Conservation (phyloP, 1,140 invertebrate species). For the Drosophila burlai region DNA sequence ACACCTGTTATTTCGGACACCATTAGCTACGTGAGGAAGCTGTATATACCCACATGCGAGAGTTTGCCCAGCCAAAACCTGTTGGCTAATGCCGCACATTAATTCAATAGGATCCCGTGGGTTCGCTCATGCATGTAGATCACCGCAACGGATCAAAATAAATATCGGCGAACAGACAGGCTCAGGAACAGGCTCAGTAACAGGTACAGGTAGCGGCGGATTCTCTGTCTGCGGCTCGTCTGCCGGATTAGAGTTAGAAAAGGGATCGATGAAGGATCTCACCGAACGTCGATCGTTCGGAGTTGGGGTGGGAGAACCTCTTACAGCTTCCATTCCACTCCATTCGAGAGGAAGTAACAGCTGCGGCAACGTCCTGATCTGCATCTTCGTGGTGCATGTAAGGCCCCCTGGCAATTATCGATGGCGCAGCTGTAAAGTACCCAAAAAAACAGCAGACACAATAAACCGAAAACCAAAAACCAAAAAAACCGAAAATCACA, state of each 20-base stretch:
- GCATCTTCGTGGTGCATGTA: constrained; percentile 58
- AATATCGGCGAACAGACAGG: constrained; percentile 24
- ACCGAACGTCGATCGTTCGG: not conserved
- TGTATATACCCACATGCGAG: not conserved
- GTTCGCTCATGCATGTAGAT: constrained; percentile 63
- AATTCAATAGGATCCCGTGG: constrained; percentile 63
- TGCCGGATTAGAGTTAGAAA: constrained; percentile 74
- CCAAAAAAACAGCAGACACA: constrained; percentile 35
- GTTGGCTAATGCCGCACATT: constrained; percentile 75
- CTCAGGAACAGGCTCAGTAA: constrained; percentile 17
- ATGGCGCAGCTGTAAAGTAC: constrained; percentile 70
- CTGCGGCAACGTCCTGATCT: constrained; percentile 50
- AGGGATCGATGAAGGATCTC: constrained; percentile 51
- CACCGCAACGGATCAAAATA: constrained; percentile 56
- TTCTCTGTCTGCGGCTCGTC: constrained; percentile 46
- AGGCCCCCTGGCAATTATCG: constrained; percentile 65
- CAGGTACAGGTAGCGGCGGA: constrained; percentile 32
- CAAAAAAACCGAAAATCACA: constrained; percentile 27
- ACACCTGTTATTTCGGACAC: constrained; percentile 79
- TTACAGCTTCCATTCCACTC: constrained; percentile 31
- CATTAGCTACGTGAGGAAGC: constrained; percentile 57
- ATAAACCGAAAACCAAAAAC: constrained; percentile 9
- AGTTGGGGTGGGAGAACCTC: constrained; percentile 19
- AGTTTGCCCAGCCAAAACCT: constrained; percentile 45
- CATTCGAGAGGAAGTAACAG: constrained; percentile 76